Evolutionary conservation across 2,113 vertebrate species (phyloP), one percentile per base, ranked within the genome.

Genomic region (Nanorana parkeri): DNA sequence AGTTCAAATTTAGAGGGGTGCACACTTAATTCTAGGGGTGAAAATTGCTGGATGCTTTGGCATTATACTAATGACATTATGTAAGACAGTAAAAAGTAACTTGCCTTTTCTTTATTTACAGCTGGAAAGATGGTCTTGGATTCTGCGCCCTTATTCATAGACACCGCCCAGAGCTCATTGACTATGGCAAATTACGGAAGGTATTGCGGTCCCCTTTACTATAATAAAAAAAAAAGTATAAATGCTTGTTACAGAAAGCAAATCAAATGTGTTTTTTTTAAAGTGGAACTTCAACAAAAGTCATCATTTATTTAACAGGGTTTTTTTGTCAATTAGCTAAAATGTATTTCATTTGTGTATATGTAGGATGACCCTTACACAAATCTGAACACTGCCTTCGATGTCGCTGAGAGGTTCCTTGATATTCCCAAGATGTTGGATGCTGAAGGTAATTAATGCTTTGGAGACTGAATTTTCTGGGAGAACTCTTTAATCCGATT

Each of bases 81-180:
- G 32, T 36, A 47, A 13, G 13, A 47, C 13, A 15, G 13, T 47
- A 41, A 41, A 6, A 5, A 16, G 36, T 51, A 4, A 24, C 68
- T 68, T 28, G 5, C 3, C 36, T 11, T 41, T 88, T 61, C 84
- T 0, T 68, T 0, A 0, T 0, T 68, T 0, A 0, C 84, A 99
- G 98, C 85, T 99, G 98, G 98, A 99, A 99, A 86, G 98, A 99
- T 0, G 98, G 97, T 81, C 93, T 99, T 85, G 97, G 97, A 68
- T 99, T 99, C 93, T 99, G 98, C 60, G 98, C 98, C 4, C 95
- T 99, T 88, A 99, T 99, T 89, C 98, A 99, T 84, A 94, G 97
- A 89, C 98, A 99, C 88, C 97, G 98, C 88, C 98, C 98, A 52
- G 98, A 99, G 81, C 96, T 99, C 88, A 99, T 99, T 0, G 98